A percentile compares a stretch with the other conserved stretches of the same genome.
Conservation (phyloP, 2,888 invertebrate species). For the Trachelus iudaicus region DNA sequence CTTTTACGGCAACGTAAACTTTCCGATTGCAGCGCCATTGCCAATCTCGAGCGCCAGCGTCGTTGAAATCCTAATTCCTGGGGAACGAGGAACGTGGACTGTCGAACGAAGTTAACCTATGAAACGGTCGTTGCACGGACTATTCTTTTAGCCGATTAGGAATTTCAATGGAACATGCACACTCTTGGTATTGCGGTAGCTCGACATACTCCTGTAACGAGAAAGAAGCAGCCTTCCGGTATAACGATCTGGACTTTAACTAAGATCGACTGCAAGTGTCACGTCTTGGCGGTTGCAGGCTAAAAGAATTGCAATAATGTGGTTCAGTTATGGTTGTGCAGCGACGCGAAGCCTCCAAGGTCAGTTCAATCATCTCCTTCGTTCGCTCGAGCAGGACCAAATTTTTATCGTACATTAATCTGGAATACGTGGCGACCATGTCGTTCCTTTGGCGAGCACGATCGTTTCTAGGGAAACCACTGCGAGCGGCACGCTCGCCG, state of each 20-base stretch:
- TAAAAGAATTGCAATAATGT: constrained; percentile 39
- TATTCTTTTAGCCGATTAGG: background rate
- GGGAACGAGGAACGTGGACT: background rate
- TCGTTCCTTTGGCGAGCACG: background rate
- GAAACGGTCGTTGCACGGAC: background rate
- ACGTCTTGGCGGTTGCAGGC: constrained; percentile 26
- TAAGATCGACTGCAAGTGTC: constrained; percentile 15
- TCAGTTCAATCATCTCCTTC: constrained; percentile 52
- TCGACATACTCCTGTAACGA: background rate
- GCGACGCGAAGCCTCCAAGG: constrained; percentile 45
- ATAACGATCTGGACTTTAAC: background rate
- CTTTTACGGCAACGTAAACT: background rate
- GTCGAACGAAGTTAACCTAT: background rate
- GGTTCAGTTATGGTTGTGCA: constrained; percentile 40
- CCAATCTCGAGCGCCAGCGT: background rate
- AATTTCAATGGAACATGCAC: background rate
- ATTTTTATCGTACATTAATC: constrained; percentile 27
- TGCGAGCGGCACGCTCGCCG: constrained; percentile 1
- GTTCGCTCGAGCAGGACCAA: constrained; percentile 43
- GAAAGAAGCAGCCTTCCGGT: background rate
- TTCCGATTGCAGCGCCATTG: background rate
- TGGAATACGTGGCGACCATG: constrained; percentile 23
- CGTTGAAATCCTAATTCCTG: background rate
- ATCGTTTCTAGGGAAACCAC: constrained; percentile 14
- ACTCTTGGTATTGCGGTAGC: background rate